These are phyloP conservation scores for Chymomyza amoena DNA, from an alignment of 2,888 invertebrate species.

Conservation along the genomic window DNA sequence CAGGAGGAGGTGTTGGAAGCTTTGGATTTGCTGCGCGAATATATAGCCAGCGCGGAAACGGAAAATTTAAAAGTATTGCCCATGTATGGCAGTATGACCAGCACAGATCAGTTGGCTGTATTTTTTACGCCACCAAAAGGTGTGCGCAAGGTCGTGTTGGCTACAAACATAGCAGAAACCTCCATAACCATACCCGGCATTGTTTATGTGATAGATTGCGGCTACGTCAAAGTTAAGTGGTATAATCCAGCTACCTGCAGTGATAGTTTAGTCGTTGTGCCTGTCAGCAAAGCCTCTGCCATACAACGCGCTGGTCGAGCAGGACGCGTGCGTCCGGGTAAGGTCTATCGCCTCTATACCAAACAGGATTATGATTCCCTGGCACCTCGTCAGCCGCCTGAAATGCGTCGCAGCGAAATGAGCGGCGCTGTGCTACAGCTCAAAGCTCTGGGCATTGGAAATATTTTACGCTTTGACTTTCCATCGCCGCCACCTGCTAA, in stretches of 20 bases:
- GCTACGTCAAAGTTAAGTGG: constrained; percentile 96
- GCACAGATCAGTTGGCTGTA: constrained; percentile 88
- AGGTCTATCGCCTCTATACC: constrained; percentile 90
- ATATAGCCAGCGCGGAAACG: constrained; percentile 80
- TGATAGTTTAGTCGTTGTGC: constrained; percentile 89
- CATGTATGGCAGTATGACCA: constrained; percentile 94
- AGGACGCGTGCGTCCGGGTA: constrained; percentile 90
- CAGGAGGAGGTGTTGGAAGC: constrained; percentile 95
- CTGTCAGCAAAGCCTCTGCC: constrained; percentile 92
- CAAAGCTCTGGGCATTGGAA: constrained; percentile 96
- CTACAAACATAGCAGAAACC: constrained; percentile 98
- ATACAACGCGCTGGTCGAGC: constrained; percentile 95
- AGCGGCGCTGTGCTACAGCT: constrained; percentile 91
- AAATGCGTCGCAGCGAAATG: constrained; percentile 94
- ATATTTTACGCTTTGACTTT: constrained; percentile 94
- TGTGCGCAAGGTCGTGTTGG: constrained; percentile 92
- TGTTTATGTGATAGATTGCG: constrained; percentile 95
- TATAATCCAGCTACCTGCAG: constrained; percentile 91
- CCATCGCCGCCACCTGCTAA: constrained; percentile 95
- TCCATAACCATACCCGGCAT: constrained; percentile 97
- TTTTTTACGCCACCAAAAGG: constrained; percentile 86
- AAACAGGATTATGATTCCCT: constrained; percentile 88
- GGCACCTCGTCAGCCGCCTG: constrained; percentile 88
- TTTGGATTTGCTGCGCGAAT: constrained; percentile 82
- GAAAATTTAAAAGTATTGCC: constrained; percentile 85